These are phyloP conservation scores for Alexandromys fortis DNA, from an alignment of 2,113 vertebrate species.

Conservation along the genomic window DNA sequence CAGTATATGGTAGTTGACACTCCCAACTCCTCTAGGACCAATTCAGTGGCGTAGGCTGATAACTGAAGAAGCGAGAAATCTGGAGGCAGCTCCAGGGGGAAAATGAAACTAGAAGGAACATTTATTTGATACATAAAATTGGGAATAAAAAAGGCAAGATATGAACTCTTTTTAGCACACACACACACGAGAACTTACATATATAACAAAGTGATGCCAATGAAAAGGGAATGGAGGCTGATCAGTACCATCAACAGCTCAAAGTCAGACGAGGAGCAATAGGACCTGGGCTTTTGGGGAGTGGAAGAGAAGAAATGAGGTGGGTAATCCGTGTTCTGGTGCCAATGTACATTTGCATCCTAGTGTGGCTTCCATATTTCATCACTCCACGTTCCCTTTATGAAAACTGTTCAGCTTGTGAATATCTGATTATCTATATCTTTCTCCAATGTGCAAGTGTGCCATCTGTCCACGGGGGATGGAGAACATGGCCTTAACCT, in stretches of 20 bases:
- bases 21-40: neutral
- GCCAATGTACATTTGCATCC: neutral
- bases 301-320: neutral
- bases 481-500: neutral
- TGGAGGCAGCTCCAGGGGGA: neutral
- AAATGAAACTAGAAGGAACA: neutral
- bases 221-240: neutral
- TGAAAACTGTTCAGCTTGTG: neutral
- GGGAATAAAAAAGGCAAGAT: neutral
- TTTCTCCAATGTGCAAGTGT: neutral
- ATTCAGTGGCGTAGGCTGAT: neutral
- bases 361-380: neutral
- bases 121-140: neutral
- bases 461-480: rapidly evolving
- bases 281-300: neutral
- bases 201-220: neutral
- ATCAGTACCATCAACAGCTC: too few relatives aligned
- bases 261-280: neutral
- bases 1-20: rapidly evolving
- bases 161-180: neutral
- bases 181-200: neutral
- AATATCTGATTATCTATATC: neutral
- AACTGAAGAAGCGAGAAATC: neutral
- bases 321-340: rapidly evolving
- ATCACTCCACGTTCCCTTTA: neutral